A percentile compares a stretch with the other conserved stretches of the same genome.
Evolutionary conservation across 2,113 vertebrate genomes (phyloP).

Genomic region (Macquaria australasica): DNA sequence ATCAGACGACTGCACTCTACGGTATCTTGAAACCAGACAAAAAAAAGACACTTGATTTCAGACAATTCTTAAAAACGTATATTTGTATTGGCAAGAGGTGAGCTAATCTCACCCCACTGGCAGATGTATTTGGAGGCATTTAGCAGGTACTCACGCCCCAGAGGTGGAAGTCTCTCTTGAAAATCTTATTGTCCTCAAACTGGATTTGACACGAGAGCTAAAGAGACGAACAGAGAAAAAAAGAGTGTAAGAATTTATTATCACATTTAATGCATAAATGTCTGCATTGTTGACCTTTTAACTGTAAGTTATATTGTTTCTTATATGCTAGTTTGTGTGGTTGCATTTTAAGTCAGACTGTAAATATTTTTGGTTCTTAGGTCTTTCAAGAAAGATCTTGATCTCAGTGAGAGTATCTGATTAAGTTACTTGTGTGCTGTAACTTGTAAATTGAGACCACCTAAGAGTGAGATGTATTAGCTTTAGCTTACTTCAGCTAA

Average conservation of each 20-base stretch:
- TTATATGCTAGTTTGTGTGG: background rate
- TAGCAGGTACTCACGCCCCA: slow-evolving; percentile 91
- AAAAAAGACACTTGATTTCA: background rate
- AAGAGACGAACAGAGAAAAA: background rate
- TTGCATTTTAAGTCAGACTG: background rate
- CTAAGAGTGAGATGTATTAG: too few species aligned
- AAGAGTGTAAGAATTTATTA: too few species aligned
- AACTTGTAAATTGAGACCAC: too few species aligned
- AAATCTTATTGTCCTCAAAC: slow-evolving; percentile 92
- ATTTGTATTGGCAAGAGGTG: background rate
- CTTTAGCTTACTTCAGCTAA: too few species aligned
- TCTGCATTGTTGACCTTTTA: background rate
- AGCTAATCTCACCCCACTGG: background rate
- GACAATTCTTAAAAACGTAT: too few species aligned
- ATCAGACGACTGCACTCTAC: background rate
- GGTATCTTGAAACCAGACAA: too few species aligned
- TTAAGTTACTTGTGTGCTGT: too few species aligned
- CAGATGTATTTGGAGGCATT: background rate
- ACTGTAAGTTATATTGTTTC: background rate
- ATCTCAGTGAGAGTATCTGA: too few species aligned
- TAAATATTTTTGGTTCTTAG: background rate
- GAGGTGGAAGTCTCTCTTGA: slow-evolving; percentile 90
- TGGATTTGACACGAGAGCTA: slow-evolving; percentile 90
- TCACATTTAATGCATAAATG: background rate
- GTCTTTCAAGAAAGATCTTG: too few species aligned